phyloP scores from a whole-genome alignment of 2,113 vertebrate genomes.

The Pseudorhombus dupliciocellatus region DNA sequence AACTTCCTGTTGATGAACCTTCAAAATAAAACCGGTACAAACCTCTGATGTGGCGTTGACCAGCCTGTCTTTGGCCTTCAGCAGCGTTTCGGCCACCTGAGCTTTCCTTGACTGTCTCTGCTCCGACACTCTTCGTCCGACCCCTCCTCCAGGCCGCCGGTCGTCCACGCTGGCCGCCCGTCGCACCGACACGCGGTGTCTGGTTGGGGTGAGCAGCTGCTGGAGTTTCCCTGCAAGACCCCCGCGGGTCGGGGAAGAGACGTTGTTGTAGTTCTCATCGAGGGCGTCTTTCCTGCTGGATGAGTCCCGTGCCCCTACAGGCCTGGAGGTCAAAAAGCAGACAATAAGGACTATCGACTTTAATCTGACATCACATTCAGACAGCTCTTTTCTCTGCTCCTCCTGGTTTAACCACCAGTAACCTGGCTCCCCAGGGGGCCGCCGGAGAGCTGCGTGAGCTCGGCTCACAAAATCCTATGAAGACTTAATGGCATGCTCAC shows the following conservation, averaged over 20 bases:
- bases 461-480: no score
- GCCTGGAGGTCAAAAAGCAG: conserved; percentile 30
- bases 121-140: conserved; percentile 68
- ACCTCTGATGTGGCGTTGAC: conserved; percentile 91
- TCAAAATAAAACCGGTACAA: neutral
- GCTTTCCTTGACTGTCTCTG: conserved; percentile 79
- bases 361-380: no score
- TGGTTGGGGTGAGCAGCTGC: conserved; percentile 88
- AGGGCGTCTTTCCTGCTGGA: conserved; percentile 54
- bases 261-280: conserved; percentile 80
- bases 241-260: conserved; percentile 76
- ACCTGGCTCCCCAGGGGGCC: no score
- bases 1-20: neutral
- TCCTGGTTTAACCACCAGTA: no score
- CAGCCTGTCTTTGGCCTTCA: conserved; percentile 86
- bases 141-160: conserved; percentile 56
- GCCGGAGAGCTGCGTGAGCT: neutral
- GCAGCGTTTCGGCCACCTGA: conserved; percentile 81
- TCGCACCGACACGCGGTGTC: conserved; percentile 70
- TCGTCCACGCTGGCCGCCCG: conserved; percentile 72
- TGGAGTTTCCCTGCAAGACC: conserved; percentile 88
- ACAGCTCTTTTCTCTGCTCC: no score
- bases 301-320: conserved; percentile 34
- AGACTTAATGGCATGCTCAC: neutral
- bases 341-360: no score